Percentiles rank a stretch among this genome's conserved stretches.
These are phyloP conservation scores for Epistrophe eligans DNA, from an alignment of 2,888 invertebrate species.

Conservation along the genomic window DNA sequence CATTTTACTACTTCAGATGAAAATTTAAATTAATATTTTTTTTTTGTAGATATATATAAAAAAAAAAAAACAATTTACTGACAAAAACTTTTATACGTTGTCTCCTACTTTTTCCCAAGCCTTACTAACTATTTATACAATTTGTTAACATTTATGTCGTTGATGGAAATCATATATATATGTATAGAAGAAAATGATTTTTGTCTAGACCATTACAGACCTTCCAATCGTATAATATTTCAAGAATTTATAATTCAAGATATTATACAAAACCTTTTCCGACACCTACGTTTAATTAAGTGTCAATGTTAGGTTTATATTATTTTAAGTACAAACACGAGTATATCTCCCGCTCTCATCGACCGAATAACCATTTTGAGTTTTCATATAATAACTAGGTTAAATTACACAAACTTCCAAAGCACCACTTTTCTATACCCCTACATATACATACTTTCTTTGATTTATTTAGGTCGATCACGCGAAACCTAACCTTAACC, in stretches of 20 bases:
- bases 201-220: background rate
- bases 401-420: background rate
- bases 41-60: too few relatives aligned
- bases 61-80: too few relatives aligned
- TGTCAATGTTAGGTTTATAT: background rate
- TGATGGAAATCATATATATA: too few relatives aligned
- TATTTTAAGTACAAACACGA: conserved; percentile 14
- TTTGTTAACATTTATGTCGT: too few relatives aligned
- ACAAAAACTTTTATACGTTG: too few relatives aligned
- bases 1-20: too few relatives aligned
- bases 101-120: too few relatives aligned
- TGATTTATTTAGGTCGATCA: conserved; percentile 57
- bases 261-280: background rate
- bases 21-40: too few relatives aligned
- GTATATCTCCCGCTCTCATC: background rate
- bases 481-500: conserved; percentile 67
- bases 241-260: background rate
- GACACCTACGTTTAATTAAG: conserved; percentile 20
- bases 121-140: too few relatives aligned
- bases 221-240: background rate
- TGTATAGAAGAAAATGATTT: background rate
- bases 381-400: background rate
- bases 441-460: background rate
- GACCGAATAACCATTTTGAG: background rate
- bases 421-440: background rate